Base-by-base conservation (phyloP, 2,888 invertebrate species). In the Alsophila aescularia region DNA sequence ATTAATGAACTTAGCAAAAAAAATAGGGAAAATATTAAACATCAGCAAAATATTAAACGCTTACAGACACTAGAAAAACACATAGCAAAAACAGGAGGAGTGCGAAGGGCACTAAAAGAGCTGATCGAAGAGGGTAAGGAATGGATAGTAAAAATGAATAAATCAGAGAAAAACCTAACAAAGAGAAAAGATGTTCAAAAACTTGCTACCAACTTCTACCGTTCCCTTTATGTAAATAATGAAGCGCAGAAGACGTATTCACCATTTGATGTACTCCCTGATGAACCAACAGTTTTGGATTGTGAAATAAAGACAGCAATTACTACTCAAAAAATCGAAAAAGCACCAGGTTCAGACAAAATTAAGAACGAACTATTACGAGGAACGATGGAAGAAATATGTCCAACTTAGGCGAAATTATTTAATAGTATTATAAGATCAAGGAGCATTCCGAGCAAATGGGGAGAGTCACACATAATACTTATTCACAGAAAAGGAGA, bases 301-400 rank as follows among this genome's bases (percentile, higher is more conserved):
- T 3, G 13, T 1, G 13, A 34, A 12, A 13, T 13, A 34, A 13
- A 12, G 12, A 34, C n/a, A 34, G 2, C 32, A 34, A 34, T 34
- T 5, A 2, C 2, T 2, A 34, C 6, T 12, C 61, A 62, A 31
- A 62, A 66, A 8, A 36, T 31, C 13, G 62, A 62, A n/a, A 67
- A 62, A 62, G 41, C 59, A 0, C 62, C 67, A 10, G 63, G 66
- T 0, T 62, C 67, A 2, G 66, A 67, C n/a, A 62, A 40, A 12
- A 60, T 72, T 1, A 21, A 51, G 40, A 66, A 68, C 16, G 67
- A 69, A 31, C 29, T 66, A 0, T 14, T 67, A 10, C 58, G 34
- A 58, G 64, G 61, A 1, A 60, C 52, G 0, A 5, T 60, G 0
- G 35, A 51, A 10, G 57, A 62, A 51, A 0, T 68, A 34, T n/a